Conservation (phyloP, 2,797 vertebrate genomes). For the Chloroceryle inda region DNA sequence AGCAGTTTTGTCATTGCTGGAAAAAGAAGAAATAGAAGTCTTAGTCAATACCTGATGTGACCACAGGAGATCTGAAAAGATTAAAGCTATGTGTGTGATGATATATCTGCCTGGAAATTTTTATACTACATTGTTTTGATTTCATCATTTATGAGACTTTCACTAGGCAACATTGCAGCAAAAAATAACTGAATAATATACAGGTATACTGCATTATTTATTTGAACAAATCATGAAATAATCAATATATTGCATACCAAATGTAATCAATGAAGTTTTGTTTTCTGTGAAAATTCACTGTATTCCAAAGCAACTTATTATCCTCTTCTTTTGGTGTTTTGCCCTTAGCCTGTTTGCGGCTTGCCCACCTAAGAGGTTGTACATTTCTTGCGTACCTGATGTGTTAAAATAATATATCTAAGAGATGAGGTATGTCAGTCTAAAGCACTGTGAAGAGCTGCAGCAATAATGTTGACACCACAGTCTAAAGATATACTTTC, state of each 20-base stretch:
- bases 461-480: neutral
- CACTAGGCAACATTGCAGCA: neutral
- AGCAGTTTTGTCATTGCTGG: constrained; percentile 25
- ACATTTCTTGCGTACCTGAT: neutral
- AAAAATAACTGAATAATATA: neutral
- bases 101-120: neutral
- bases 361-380: neutral
- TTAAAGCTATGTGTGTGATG: neutral
- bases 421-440: neutral
- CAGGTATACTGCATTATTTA: neutral
- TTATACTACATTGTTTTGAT: neutral
- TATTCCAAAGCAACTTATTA: neutral
- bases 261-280: neutral
- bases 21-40: constrained; percentile 17
- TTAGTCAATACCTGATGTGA: constrained; percentile 44
- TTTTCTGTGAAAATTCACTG: neutral
- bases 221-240: neutral
- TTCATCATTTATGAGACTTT: neutral
- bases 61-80: neutral
- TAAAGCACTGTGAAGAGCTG: neutral
- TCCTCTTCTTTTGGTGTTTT: neutral
- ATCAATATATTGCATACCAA: neutral
- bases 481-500: neutral
- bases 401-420: neutral
- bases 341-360: neutral